A percentile compares a stretch with the other conserved stretches of the same genome.
Evolutionary conservation across 2,113 vertebrate genomes (phyloP).

Genomic region (Parus major): DNA sequence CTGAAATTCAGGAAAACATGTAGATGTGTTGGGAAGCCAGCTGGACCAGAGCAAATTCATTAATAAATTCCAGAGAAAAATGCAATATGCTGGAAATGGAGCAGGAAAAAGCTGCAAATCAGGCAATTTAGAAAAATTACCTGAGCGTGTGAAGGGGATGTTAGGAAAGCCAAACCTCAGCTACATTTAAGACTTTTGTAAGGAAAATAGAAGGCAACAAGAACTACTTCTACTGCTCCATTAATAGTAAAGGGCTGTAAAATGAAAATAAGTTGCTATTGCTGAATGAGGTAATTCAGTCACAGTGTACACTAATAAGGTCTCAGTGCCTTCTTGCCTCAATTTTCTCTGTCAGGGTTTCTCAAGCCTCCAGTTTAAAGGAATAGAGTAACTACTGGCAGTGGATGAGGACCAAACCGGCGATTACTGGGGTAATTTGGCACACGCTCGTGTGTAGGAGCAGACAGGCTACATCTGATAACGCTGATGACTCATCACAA

Average conservation of each 20-base stretch:
- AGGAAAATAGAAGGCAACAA: background rate
- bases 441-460: background rate
- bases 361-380: background rate
- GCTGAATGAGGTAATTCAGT: background rate
- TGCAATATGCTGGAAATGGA: accelerated
- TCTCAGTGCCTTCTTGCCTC: background rate
- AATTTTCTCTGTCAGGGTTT: background rate
- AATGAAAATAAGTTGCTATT: background rate
- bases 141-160: background rate
- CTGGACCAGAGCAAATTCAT: background rate
- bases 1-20: background rate
- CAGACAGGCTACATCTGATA: background rate
- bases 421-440: background rate
- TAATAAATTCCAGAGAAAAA: background rate
- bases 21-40: accelerated
- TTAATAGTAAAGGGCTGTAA: background rate
- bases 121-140: background rate
- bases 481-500: background rate
- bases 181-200: background rate
- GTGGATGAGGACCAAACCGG: background rate
- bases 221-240: background rate
- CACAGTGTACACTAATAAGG: background rate
- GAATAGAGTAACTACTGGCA: background rate
- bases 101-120: background rate
- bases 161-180: background rate